A percentile compares a stretch with the other conserved stretches of the same genome.
Conservation (phyloP, 2,797 vertebrate species). For the Acipenser transmontanus region DNA sequence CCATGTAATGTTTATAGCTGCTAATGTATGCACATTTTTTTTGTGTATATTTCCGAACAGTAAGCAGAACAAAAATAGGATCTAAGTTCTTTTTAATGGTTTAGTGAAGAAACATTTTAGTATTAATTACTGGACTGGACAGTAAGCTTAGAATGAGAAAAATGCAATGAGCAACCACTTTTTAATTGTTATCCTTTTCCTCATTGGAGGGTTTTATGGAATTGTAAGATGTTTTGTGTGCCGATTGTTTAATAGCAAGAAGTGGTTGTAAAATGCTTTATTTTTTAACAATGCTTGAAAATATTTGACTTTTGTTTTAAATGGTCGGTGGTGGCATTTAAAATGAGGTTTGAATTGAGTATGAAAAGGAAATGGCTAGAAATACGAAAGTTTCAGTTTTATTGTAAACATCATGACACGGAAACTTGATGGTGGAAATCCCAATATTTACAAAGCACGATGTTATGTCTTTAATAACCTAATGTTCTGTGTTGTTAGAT, state of each 20-base stretch:
- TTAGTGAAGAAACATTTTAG: constrained; percentile 79
- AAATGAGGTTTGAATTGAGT: constrained; percentile 75
- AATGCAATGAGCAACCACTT: constrained; percentile 61
- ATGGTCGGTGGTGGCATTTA: constrained; percentile 72
- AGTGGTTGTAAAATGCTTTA: constrained; percentile 84
- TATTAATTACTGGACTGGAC: constrained; percentile 75
- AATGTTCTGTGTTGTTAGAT: constrained; percentile 29
- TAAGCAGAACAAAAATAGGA: constrained; percentile 76
- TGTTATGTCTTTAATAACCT: constrained; percentile 34
- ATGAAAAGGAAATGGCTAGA: constrained; percentile 76
- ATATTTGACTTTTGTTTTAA: constrained; percentile 75
- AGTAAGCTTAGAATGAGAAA: constrained; percentile 41
- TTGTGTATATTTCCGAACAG: constrained; percentile 96
- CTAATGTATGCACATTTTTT: constrained; percentile 94
- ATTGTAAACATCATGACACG: constrained; percentile 93
- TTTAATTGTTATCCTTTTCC: constrained; percentile 63
- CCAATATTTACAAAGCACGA: constrained; percentile 57
- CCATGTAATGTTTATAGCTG: constrained; percentile 92
- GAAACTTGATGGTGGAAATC: constrained; percentile 88
- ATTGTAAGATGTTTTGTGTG: constrained; percentile 74
- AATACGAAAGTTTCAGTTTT: constrained; percentile 80
- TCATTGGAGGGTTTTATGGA: constrained; percentile 68
- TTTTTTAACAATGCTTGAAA: constrained; percentile 89
- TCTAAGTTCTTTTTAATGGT: constrained; percentile 84
- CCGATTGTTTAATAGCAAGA: constrained; percentile 84